phyloP scores from a whole-genome alignment of 2,888 invertebrate genomes.

The Acleris sparsana region DNA sequence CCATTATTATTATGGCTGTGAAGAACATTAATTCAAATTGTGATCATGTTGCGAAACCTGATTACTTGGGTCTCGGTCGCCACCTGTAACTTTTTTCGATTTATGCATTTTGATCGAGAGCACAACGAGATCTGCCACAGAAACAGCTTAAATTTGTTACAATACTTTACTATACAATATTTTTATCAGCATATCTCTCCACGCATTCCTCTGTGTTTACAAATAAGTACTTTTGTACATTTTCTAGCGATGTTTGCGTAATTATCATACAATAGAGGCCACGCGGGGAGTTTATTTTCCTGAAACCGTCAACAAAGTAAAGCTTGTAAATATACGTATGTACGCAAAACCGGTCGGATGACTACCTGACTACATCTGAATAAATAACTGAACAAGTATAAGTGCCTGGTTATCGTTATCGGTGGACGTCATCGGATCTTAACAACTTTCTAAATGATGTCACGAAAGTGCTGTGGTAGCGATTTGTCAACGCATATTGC shows the following conservation, averaged over 20 bases:
- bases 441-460: conserved; percentile 29
- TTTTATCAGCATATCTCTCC: no score
- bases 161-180: no score
- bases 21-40: no score
- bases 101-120: no score
- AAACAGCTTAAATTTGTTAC: no score
- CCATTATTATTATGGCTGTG: no score
- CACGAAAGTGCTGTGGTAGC: conserved; percentile 10
- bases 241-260: background rate
- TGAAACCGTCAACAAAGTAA: conserved; percentile 5
- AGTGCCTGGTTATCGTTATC: conserved; percentile 12
- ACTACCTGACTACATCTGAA: conserved; percentile 9
- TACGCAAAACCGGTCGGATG: no score
- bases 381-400: conserved; percentile 8
- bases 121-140: no score
- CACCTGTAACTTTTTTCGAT: no score
- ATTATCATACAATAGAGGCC: conserved; percentile 28
- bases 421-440: conserved; percentile 13
- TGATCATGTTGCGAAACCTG: no score
- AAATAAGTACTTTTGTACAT: background rate
- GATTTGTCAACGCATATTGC: background rate
- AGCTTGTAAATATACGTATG: background rate
- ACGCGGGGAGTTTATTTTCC: background rate
- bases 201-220: no score
- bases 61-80: no score